Evolutionary conservation across 2,888 invertebrate genomes (phyloP).

Genomic region (Drosophila kokeensis): DNA sequence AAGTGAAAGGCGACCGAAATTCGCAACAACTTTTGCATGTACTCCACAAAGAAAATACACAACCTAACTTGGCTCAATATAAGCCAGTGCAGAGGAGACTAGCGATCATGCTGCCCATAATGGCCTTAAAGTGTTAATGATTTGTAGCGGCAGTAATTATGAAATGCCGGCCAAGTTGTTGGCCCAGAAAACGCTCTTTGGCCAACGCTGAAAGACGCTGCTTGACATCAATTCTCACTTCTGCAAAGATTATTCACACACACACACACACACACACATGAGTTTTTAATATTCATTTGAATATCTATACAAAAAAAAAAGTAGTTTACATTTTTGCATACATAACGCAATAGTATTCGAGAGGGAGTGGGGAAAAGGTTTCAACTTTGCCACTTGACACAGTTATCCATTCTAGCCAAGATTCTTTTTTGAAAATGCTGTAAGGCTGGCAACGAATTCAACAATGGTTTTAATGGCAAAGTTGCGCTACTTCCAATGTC

Average conservation of each 20-base stretch:
- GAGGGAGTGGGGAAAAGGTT: neutral
- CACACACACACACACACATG: conserved; percentile 10
- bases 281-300: conserved; percentile 22
- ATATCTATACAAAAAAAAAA: conserved; percentile 18
- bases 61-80: conserved; percentile 16
- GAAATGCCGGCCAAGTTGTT: conserved; percentile 42
- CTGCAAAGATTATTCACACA: conserved; percentile 24
- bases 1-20: conserved; percentile 57
- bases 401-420: conserved; percentile 19
- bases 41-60: conserved; percentile 21
- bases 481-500: neutral
- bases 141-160: conserved; percentile 44
- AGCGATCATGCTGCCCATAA: conserved; percentile 16
- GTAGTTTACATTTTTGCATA: conserved; percentile 50
- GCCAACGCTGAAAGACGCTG: conserved; percentile 48
- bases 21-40: conserved; percentile 43
- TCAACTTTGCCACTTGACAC: conserved; percentile 60
- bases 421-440: neutral
- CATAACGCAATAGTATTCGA: conserved; percentile 42
- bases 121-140: conserved; percentile 47
- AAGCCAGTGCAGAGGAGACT: conserved; percentile 19
- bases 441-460: neutral
- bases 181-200: conserved; percentile 42
- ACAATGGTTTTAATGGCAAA: conserved; percentile 2
- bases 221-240: conserved; percentile 57